Base-by-base conservation (phyloP, 2,797 vertebrate species). In the Petrocephalus schoutedeni region DNA sequence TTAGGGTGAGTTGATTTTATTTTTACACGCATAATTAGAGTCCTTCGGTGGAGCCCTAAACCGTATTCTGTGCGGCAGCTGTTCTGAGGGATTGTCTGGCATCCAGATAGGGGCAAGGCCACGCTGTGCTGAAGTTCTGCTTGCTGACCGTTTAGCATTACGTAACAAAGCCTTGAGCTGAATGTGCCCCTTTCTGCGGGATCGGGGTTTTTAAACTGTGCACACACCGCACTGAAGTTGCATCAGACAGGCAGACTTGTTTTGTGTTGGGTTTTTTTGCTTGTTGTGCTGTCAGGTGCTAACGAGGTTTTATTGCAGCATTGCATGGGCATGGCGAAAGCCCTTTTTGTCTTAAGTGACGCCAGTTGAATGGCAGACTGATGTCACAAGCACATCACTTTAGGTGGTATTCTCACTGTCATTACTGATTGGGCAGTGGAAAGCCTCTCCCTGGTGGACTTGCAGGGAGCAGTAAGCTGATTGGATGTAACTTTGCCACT, bases 401-500 rank as follows among this genome's bases (percentile, higher is more conserved):
- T 16, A 49, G 36, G 41, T 49, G 19, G 19, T 80, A 45, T n/a
- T 80, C 41, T 14, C 41, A 80, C 8, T 45, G 19, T 80, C 2
- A 45, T 49, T 49, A 3, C 19, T 45, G 6, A 45, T 41, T 80
- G 19, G 74, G 19, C 74, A 54, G 49, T 32, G 51, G 51, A 56
- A 53, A 32, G 23, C 53, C 83, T 23, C n/a, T 23, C 49, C 82
- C 51, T 84, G 82, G 67, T 74, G 1, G 5, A 74, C 16, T 14
- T 74, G 86, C 49, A 9, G 28, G 21, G 12, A 19, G n/a, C 41
- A 19, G 51, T 41, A 41, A 77, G 67, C 32, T 41, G 32, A 57
- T 14, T 57, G 53, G 12, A 57, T 87, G 89, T 89, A 87, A 64
- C 85, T 83, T 84, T 85, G 74, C 89, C 89, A 89, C 92, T 89